Conservation (phyloP, 2,113 vertebrate species). For the Otis tarda region DNA sequence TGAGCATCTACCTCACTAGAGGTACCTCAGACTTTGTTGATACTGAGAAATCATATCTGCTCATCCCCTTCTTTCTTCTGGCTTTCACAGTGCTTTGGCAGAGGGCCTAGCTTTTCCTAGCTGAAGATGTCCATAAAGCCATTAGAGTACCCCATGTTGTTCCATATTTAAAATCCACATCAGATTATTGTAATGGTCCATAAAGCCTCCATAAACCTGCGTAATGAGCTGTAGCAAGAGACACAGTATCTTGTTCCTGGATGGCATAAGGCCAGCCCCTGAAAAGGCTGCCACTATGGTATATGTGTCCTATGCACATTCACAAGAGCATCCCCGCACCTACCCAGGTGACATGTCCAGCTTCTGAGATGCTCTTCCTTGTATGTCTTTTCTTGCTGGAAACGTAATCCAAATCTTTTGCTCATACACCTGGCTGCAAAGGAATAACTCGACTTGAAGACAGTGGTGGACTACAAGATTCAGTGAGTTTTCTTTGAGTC, state of each 20-base stretch:
- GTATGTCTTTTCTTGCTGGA: not conserved
- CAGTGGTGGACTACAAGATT: not conserved
- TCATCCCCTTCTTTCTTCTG: not conserved
- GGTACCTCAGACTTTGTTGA: not conserved
- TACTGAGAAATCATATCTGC: not conserved
- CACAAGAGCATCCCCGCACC: not conserved
- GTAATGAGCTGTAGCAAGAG: constrained; percentile 18
- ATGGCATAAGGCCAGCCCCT: not conserved
- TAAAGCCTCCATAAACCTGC: constrained; percentile 28
- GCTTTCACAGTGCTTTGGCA: not conserved
- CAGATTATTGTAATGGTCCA: not conserved
- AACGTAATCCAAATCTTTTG: not conserved
- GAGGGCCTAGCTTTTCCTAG: not conserved
- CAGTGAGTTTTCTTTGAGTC: not conserved
- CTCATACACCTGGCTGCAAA: not conserved
- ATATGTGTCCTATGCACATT: too few species aligned
- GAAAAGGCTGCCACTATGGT: not conserved
- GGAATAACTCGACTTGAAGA: not conserved
- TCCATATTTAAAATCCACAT: not conserved
- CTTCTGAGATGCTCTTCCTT: not conserved
- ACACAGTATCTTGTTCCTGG: not conserved
- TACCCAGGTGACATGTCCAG: not conserved
- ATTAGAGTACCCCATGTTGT: not conserved
- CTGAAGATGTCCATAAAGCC: not conserved
- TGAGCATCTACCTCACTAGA: not conserved